Percentiles rank a stretch among this genome's conserved stretches.
Evolutionary conservation across 2,888 invertebrate species (phyloP).

Genomic region (Villa cingulata): DNA sequence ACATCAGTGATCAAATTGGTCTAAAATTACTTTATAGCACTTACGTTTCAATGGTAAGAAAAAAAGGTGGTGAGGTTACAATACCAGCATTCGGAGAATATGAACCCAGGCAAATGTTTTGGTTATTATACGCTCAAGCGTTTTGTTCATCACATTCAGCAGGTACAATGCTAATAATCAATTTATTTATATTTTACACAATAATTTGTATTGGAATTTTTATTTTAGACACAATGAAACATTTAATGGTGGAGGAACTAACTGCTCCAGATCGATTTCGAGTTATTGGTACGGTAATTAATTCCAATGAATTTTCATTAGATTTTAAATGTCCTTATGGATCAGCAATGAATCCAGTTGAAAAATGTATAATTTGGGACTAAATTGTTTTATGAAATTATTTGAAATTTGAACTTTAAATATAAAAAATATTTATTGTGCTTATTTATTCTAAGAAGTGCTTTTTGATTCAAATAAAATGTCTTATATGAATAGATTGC

Average conservation of each 20-base stretch:
- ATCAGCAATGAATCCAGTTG: not conserved
- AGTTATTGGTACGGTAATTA: not conserved
- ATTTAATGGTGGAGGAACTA: no score
- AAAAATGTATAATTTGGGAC: not conserved
- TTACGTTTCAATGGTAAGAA: not conserved
- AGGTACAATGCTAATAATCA: not conserved
- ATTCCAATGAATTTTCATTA: not conserved
- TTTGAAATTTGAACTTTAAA: no score
- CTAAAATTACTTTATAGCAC: not conserved
- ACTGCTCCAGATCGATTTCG: not conserved
- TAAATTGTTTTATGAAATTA: not conserved
- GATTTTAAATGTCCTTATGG: not conserved
- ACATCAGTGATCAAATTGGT: not conserved
- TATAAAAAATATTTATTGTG: no score
- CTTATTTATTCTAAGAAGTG: no score
- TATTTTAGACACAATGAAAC: no score
- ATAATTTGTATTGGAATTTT: no score
- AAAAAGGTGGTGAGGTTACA: not conserved
- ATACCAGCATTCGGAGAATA: not conserved
- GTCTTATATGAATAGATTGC: no score
- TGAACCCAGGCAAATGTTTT: not conserved
- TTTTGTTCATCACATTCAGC: not conserved
- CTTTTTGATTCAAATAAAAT: no score
- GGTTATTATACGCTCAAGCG: not conserved
- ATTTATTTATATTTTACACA: no score